phyloP scores from a whole-genome alignment of 2,797 vertebrate genomes.

The Xenopus petersii region DNA sequence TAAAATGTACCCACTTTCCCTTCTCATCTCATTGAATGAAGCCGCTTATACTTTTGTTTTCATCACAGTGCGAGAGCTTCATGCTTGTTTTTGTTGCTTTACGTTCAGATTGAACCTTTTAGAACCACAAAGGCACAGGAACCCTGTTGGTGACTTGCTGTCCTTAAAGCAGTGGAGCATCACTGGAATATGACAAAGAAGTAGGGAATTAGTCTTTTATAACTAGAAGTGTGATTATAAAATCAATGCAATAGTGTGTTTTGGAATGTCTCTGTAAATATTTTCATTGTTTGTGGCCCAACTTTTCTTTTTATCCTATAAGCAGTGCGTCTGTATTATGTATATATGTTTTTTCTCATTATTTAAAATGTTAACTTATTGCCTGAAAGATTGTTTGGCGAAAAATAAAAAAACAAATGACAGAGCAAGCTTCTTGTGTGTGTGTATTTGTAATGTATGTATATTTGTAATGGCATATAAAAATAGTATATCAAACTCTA shows the following conservation, averaged over 20 bases:
- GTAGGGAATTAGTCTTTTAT: constrained; percentile 16
- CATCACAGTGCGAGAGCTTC: too few species aligned
- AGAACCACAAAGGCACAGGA: too few species aligned
- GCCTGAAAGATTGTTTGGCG: constrained; percentile 76
- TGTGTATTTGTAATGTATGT: not conserved
- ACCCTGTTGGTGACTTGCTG: too few species aligned
- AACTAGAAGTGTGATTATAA: constrained; percentile 29
- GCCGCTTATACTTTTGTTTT: too few species aligned
- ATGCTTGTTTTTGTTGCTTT: too few species aligned
- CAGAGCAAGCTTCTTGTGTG: not conserved
- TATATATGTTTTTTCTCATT: constrained; percentile 62
- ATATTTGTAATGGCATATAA: not conserved
- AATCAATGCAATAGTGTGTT: constrained; percentile 53
- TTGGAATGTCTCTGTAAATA: constrained; percentile 53
- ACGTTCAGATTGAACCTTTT: too few species aligned
- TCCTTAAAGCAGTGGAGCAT: not conserved
- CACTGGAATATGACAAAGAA: constrained; percentile 12
- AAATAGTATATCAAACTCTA: too few species aligned
- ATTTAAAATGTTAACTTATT: constrained; percentile 83
- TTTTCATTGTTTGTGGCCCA: constrained; percentile 11
- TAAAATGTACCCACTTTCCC: too few species aligned
- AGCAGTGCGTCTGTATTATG: constrained; percentile 48
- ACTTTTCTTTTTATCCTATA: constrained; percentile 56
- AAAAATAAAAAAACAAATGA: constrained; percentile 68
- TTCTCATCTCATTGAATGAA: too few species aligned